These are phyloP conservation scores for Molossus alvarezi DNA, from an alignment of 2,797 vertebrate species.

Conservation along the genomic window DNA sequence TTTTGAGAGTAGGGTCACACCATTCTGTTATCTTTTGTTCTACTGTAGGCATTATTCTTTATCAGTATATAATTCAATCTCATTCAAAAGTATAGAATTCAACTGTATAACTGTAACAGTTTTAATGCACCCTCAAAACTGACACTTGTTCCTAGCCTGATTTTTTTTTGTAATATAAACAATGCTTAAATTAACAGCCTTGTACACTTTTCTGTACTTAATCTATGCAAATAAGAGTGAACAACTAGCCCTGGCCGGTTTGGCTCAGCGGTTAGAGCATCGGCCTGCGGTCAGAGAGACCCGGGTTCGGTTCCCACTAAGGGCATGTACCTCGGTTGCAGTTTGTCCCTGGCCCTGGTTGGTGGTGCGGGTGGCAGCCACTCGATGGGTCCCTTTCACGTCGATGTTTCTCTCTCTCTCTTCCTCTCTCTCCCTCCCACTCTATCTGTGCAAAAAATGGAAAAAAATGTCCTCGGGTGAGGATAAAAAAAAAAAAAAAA, in stretches of 20 bases:
- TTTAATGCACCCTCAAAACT: not conserved
- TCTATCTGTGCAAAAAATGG: too few species aligned
- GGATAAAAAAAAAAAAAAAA: too few species aligned
- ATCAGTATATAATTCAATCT: not conserved
- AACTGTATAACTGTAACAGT: not conserved
- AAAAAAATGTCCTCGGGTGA: too few species aligned
- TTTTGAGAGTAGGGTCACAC: not conserved
- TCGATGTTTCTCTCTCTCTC: too few species aligned
- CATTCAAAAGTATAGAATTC: not conserved
- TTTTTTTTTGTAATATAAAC: not conserved
- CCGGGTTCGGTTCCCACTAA: too few species aligned
- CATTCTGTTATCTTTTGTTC: not conserved
- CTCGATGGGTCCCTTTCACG: too few species aligned
- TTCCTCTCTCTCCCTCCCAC: too few species aligned
- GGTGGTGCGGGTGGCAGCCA: too few species aligned
- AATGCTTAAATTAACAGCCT: not conserved
- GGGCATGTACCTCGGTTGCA: too few species aligned
- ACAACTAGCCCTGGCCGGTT: not conserved
- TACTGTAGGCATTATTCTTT: conserved; percentile 3
- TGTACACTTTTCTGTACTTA: not conserved
- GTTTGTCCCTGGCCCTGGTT: too few species aligned
- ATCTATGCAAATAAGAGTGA: not conserved
- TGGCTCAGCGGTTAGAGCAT: too few species aligned
- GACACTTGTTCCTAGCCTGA: not conserved
- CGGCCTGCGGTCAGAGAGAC: too few species aligned